Percentiles rank a stretch among this genome's conserved stretches.
These are phyloP conservation scores for Macrocentrus cingulum DNA, from an alignment of 1,140 invertebrate genomes.

Conservation along the genomic window DNA sequence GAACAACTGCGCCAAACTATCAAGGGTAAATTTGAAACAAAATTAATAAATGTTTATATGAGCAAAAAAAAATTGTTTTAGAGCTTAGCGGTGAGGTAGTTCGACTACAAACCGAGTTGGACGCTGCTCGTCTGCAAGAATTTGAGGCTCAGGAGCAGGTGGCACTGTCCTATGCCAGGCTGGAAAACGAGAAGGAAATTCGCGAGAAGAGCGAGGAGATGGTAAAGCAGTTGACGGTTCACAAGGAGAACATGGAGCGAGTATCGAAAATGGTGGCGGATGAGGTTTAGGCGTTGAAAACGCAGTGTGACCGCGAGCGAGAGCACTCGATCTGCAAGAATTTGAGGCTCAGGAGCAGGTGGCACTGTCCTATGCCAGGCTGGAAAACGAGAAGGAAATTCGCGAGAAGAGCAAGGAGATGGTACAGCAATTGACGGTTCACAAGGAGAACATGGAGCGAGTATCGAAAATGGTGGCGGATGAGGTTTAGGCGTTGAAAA, in stretches of 20 bases:
- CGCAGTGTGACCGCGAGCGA: conserved; percentile 64
- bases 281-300: conserved; percentile 64
- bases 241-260: conserved; percentile 65
- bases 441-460: too few species aligned
- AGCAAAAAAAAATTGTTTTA: conserved; percentile 29
- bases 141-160: conserved; percentile 70
- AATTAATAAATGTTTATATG: background rate
- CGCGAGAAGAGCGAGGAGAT: conserved; percentile 56
- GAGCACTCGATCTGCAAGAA: too few species aligned
- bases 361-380: too few species aligned
- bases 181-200: conserved; percentile 52
- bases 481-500: too few species aligned
- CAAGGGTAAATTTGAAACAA: conserved; percentile 44
- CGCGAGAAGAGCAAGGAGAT: too few species aligned
- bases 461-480: too few species aligned
- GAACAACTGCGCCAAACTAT: conserved; percentile 70
- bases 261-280: conserved; percentile 68
- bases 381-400: too few species aligned
- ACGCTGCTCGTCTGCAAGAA: conserved; percentile 65
- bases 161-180: conserved; percentile 53
- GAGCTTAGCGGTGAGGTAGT: conserved; percentile 68
- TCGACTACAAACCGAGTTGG: conserved; percentile 68
- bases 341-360: too few species aligned
- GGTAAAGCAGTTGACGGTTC: conserved; percentile 57
- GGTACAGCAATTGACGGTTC: too few species aligned